These are phyloP conservation scores for Erythrocercus mccallii DNA, from an alignment of 2,113 vertebrate species.

Conservation along the genomic window DNA sequence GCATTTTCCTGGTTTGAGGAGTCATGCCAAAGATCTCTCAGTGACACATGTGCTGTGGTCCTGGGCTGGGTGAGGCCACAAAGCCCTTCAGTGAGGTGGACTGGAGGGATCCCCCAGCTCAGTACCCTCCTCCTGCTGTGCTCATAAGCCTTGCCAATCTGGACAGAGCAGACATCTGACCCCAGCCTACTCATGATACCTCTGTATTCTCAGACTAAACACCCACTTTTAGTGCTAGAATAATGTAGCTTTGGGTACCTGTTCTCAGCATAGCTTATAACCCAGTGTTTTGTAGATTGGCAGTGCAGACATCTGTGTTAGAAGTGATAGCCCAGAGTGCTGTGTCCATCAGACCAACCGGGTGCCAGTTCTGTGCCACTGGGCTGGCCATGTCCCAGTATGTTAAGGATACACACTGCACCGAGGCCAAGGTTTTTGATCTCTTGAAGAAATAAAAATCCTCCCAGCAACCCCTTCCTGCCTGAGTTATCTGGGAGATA, in stretches of 20 bases:
- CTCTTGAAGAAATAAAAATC: not conserved
- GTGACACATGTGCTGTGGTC: not conserved
- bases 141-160: not conserved
- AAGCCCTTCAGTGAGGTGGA: not conserved
- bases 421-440: not conserved
- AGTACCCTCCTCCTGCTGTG: fast-evolving
- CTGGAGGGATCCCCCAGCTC: not conserved
- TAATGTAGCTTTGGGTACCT: not conserved
- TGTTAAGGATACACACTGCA: not conserved
- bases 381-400: not conserved
- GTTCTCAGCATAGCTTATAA: not conserved
- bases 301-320: not conserved
- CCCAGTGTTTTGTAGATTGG: not conserved
- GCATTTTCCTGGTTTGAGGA: not conserved
- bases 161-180: not conserved
- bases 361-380: not conserved
- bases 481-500: not conserved
- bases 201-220: not conserved
- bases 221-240: not conserved
- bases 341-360: fast-evolving
- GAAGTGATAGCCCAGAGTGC: not conserved
- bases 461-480: not conserved
- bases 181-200: not conserved
- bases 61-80: not conserved
- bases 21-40: not conserved